Base-by-base conservation (phyloP, 2,888 invertebrate genomes). In the Oscheius myriophilus region DNA sequence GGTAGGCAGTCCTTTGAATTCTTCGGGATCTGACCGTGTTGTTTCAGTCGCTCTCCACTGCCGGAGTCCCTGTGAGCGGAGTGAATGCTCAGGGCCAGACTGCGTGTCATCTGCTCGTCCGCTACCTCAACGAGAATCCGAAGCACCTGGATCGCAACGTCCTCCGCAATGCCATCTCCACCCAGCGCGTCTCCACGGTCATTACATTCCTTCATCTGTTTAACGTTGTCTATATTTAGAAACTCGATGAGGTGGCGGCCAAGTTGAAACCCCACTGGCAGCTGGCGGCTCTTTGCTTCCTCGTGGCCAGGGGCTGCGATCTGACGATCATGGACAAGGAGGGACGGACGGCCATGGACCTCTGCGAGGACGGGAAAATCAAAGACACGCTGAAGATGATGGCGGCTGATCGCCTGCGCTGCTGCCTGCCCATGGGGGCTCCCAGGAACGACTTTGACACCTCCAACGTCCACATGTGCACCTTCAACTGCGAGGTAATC, bases 391-490 rank as follows among this genome's bases (percentile, higher is more conserved):
- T 65, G 16, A 21, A 55, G 7, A 18, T 57, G 14, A 18, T 57
- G 45, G 63, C 42, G 2, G 25, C 25, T 2, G 45, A 62, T 18
- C 49, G 49, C 58, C 66, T 52, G 62, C 69, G 74, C 52, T 62
- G 66, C 11, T 72, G 73, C 11, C 59, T 76, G 49, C 76, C 76
- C n/a, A 75, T 74, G 69, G 21, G 67, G 33, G 55, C 59, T 2
- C 42, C 72, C 23, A 64, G 43, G 33, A 42, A 54, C 39, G 55
- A 64, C 14, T 78, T 78, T 51, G 76, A 79, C 58, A 51, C 63
- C n/a, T 70, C 73, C 9, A 73, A 73, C 46, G 70, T 73, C 1
- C 69, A 73, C 7, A 77, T 80, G 76, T 80, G 80, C 66, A 77
- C 80, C 7, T 80, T 80, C 64, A 71, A 72, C 55, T 80, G 80